Base-by-base conservation (phyloP, 2,113 vertebrate species). In the Xenopus borealis region DNA sequence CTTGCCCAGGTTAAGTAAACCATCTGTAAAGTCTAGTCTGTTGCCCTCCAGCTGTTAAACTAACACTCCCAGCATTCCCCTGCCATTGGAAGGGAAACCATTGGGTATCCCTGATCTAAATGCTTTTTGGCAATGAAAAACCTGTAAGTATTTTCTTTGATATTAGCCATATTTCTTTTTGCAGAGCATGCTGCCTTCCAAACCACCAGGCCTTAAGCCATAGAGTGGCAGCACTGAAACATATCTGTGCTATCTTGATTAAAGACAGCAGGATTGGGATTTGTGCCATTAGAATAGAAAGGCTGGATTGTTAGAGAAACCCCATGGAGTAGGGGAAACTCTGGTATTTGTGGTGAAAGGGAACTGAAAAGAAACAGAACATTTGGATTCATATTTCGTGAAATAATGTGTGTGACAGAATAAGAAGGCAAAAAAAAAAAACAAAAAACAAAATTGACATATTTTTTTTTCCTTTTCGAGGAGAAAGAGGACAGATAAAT, bases 331-430 rank as follows among this genome's bases (percentile, higher is more conserved):
- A 40, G 67, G 79, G 82, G 80, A 83, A 27, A 89, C 84, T 79
- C 79, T 83, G 84, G 82, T 87, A 91, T 89, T 89, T 91, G 86
- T 90, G 87, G 86, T 91, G 90, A 90, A 93, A 94, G 88, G 87
- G 93, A 94, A 94, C 92, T 92, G 92, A 93, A 92, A 91, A 95
- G 89, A 92, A 94, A 89, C 89, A 87, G 90, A 92, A 91, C 89
- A 87, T 87, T 90, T 83, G 83, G 93, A 87, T 87, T 93, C 91
- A 83, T 87, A 90, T 94, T 95, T 94, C 91, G 89, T 89, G 87
- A 93, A 95, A 92, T 93, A 93, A 93, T 92, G 90, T 87, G 83
- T 92, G 88, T 90, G 89, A 91, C 90, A 92, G 89, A 89, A 92
- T 85, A 89, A 85, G 84, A 86, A 89, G 87, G 87, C 86, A 89